phyloP scores from a whole-genome alignment of 1,140 invertebrate genomes.

The Macrosteles quadrilineatus region DNA sequence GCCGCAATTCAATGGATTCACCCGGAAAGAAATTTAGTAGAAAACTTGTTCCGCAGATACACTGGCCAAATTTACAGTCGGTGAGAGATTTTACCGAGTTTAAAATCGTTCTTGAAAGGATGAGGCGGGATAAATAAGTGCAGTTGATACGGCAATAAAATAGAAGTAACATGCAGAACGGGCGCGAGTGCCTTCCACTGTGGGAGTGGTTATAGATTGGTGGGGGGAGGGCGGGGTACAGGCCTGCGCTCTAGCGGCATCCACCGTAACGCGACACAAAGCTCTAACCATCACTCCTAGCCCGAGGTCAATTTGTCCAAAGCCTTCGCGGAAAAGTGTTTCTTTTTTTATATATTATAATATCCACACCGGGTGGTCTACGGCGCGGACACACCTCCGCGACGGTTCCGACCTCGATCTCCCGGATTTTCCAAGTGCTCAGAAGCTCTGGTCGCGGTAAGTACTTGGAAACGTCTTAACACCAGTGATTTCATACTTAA shows the following conservation, averaged over 20 bases:
- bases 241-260: constrained; percentile 17
- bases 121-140: constrained; percentile 24
- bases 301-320: constrained; percentile 28
- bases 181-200: neutral
- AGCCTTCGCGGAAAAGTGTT: constrained; percentile 31
- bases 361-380: neutral
- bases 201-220: neutral
- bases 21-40: constrained; percentile 4
- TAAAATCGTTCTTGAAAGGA: constrained; percentile 25
- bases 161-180: constrained; percentile 16
- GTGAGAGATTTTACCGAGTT: constrained; percentile 20
- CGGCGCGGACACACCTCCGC: neutral
- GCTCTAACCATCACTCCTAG: constrained; percentile 24
- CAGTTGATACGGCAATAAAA: constrained; percentile 24
- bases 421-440: constrained; percentile 7
- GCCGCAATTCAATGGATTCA: neutral
- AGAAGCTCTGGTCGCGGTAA: neutral
- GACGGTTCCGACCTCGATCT: neutral
- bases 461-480: constrained; percentile 26
- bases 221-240: neutral
- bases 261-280: constrained; percentile 21
- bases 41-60: constrained; percentile 11
- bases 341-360: constrained; percentile 25
- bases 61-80: constrained; percentile 17
- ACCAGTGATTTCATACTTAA: constrained; percentile 23